Percentiles rank a stretch among this genome's conserved stretches.
These are phyloP conservation scores for Spongilla lacustris DNA, from an alignment of 37 sponge, comb jelly and placozoan species.

Conservation along the genomic window DNA sequence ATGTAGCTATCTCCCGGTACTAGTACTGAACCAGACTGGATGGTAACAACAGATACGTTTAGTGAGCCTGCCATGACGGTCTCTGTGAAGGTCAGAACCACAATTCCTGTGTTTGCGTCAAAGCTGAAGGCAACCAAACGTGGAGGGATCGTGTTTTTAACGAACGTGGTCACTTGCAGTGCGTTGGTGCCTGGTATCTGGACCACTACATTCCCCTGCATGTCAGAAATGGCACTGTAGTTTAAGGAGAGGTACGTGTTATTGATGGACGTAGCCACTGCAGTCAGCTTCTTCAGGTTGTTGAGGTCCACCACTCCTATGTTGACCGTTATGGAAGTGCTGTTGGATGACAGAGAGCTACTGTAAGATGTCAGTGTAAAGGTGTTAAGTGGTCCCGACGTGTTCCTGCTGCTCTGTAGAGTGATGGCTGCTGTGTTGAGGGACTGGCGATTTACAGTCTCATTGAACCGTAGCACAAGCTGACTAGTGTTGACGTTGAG, in stretches of 20 bases:
- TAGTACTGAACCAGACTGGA: constrained; percentile 32
- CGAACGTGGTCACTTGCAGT: constrained; percentile 60
- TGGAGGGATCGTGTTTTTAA: constrained; percentile 65
- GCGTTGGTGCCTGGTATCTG: constrained; percentile 42
- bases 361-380: constrained; percentile 37
- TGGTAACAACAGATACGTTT: constrained; percentile 67
- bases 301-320: constrained; percentile 75
- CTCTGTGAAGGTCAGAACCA: constrained; percentile 82
- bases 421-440: constrained; percentile 63
- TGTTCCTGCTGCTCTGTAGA: constrained; percentile 54
- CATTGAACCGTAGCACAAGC: constrained; percentile 78
- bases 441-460: constrained; percentile 74
- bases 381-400: constrained; percentile 16
- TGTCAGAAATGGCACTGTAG: constrained; percentile 67
- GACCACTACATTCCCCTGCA: constrained; percentile 75
- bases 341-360: constrained; percentile 54
- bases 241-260: constrained; percentile 81
- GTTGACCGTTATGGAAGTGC: constrained; percentile 56
- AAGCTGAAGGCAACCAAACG: constrained; percentile 51
- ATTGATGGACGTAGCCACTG: constrained; percentile 68
- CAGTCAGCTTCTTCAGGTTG: constrained; percentile 75
- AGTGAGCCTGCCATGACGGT: constrained; percentile 72
- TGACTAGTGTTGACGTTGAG: constrained; percentile 71
- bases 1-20: constrained; percentile 22
- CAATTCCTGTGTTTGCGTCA: constrained; percentile 70